Base-by-base conservation (phyloP, 2,888 invertebrate genomes). In the Dicycla oo region DNA sequence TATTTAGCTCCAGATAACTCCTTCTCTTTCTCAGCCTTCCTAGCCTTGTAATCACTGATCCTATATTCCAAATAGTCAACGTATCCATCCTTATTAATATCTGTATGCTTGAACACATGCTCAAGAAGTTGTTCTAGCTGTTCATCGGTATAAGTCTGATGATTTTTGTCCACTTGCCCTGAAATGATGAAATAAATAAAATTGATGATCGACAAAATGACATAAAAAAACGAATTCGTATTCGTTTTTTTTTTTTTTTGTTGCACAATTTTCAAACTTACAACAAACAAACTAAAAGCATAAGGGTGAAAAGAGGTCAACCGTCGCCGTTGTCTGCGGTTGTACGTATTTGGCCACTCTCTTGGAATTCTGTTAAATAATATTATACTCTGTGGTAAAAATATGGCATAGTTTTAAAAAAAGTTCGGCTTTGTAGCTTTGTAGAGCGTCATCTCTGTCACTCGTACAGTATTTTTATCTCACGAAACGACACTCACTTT, bases 41-140 rank as follows among this genome's bases (percentile, higher is more conserved):
- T 89, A 11, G 91, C 93, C 40, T 90, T 93, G 2, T 81, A 89
- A 38, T 90, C 87, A 57, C 89, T 94, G 7, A 92, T 63, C 58
- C 89, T 95, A 86, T 96, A 97, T 88, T 97, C 97, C 7, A 94
- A 84, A 87, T 97, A 97, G 81, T 97, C 97, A 49, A 98, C 96
- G 87, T 95, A 98, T 0, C 98, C 98, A 87, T 98, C 98, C 38
- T 96, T 95, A 88, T 98, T 97, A 40, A 95, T 88, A 88, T 98
- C 98, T 73, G 97, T 97, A 70, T 96, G 94, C 23, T 93, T 94
- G 40, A 98, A 90, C 0, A 98, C 97, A 15, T 97, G 95, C 85
- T 98, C 98, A 53, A 97, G 87, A 0, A 97, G 89, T 2, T 92
- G 91, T 76, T 95, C 94, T 0, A 97, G 87, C 57, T 96, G 94